A percentile compares a stretch with the other conserved stretches of the same genome.
phyloP scores from a whole-genome alignment of 2,888 invertebrate genomes.

The Carabus problematicus region DNA sequence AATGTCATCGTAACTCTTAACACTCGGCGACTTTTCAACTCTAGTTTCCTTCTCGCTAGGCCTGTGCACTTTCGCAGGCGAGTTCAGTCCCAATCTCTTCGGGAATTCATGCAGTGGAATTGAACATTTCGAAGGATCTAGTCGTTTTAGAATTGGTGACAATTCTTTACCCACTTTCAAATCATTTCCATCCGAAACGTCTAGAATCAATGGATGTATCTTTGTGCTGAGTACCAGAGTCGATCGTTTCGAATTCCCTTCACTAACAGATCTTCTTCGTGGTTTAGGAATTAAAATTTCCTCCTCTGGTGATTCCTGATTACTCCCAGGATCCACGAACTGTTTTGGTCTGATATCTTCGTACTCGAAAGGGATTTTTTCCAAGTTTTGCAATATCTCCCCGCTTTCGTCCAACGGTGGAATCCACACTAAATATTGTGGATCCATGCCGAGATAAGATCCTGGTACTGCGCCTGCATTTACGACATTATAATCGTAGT shows the following conservation, averaged over 20 bases:
- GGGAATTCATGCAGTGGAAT: conserved; percentile 37
- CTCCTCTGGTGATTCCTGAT: conserved; percentile 72
- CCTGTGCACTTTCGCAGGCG: conserved; percentile 44
- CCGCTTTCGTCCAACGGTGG: conserved; percentile 77
- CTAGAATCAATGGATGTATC: conserved; percentile 19
- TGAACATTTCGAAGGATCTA: conserved; percentile 24
- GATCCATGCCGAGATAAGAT: conserved; percentile 88
- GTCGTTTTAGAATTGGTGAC: conserved; percentile 16
- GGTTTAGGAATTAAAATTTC: conserved; percentile 60
- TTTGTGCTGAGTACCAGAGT: conserved; percentile 18
- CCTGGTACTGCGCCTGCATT: conserved; percentile 85
- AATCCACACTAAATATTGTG: conserved; percentile 87
- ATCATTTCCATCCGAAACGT: conserved; percentile 3
- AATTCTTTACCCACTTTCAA: conserved; percentile 18
- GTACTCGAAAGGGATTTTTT: conserved; percentile 60
- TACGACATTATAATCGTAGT: conserved; percentile 88
- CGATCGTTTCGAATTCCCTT: conserved; percentile 31
- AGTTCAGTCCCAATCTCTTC: conserved; percentile 31
- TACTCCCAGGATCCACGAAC: conserved; percentile 68
- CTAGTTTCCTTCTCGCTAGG: conserved; percentile 69
- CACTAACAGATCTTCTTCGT: conserved; percentile 46
- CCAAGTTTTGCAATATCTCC: conserved; percentile 69
- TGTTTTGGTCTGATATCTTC: conserved; percentile 55
- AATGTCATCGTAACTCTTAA: conserved; percentile 66
- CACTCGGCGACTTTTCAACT: conserved; percentile 70